Evolutionary conservation across 2,113 vertebrate species (phyloP).

Genomic region (Elephas maximus): DNA sequence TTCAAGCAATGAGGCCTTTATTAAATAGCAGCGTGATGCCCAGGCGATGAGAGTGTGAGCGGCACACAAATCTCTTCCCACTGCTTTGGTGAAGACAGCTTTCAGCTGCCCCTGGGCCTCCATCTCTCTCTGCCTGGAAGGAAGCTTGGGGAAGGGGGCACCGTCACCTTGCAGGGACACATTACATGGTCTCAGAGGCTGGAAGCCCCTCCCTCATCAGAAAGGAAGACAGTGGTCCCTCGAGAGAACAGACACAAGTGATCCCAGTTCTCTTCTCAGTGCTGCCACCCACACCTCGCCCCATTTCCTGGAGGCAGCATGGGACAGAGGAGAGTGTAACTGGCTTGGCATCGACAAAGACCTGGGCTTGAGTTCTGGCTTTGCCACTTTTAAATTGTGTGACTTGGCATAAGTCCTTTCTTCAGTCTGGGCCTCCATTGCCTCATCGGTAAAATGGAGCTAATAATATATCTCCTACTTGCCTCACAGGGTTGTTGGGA

Average conservation of each 20-base stretch:
- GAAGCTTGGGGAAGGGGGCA: background rate
- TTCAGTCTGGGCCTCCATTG: background rate
- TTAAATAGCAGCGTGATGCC: slow-evolving; percentile 72
- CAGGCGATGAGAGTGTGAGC: background rate
- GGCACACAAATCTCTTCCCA: slow-evolving; percentile 55
- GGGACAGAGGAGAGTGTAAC: background rate
- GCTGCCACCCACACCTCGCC: fast-evolving
- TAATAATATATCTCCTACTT: background rate
- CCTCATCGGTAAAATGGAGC: background rate
- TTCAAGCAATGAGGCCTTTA: slow-evolving; percentile 70
- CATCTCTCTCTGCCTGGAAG: background rate
- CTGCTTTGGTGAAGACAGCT: slow-evolving; percentile 11
- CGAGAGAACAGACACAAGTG: background rate
- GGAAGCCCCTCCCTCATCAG: background rate
- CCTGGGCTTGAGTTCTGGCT: background rate
- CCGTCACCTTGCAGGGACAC: background rate
- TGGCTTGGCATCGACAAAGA: background rate
- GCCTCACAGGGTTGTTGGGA: background rate
- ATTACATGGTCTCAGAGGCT: background rate
- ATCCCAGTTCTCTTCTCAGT: background rate
- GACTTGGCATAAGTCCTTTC: too few species aligned
- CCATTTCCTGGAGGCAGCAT: background rate
- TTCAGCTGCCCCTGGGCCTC: background rate
- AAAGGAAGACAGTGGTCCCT: background rate
- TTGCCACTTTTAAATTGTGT: background rate